Percentiles rank a stretch among this genome's conserved stretches.
These are phyloP conservation scores for Stegana nigrithorax DNA, from an alignment of 2,888 invertebrate genomes.

Conservation along the genomic window DNA sequence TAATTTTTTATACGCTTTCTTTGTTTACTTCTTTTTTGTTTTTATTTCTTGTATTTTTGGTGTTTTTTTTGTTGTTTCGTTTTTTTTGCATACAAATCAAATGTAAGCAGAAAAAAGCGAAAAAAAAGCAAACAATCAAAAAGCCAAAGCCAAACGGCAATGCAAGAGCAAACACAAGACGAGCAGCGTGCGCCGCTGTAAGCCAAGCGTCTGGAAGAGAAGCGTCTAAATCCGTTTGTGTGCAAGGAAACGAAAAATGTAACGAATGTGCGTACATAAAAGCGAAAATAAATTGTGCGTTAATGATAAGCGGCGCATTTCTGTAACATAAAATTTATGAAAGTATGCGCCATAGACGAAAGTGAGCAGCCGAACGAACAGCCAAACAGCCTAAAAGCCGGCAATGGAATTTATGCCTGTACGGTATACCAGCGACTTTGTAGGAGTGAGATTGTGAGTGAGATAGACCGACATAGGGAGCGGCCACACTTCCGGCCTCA, in stretches of 20 bases:
- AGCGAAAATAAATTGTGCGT: slow-evolving; percentile 63
- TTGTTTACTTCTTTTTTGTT: too few species aligned
- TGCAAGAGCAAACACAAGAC: not conserved
- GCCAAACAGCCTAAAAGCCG: slow-evolving; percentile 36
- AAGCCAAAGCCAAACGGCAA: slow-evolving; percentile 54
- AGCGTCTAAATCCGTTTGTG: too few species aligned
- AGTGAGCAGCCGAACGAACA: not conserved
- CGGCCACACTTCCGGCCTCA: slow-evolving; percentile 34
- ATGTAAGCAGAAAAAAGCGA: too few species aligned
- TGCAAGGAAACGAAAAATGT: not conserved
- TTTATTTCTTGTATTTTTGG: too few species aligned
- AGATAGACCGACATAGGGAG: too few species aligned
- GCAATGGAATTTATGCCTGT: slow-evolving; percentile 49
- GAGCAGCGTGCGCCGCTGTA: not conserved
- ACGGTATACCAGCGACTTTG: slow-evolving; percentile 23
- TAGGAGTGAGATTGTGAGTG: slow-evolving; percentile 19
- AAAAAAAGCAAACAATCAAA: slow-evolving; percentile 54
- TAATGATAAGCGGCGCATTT: slow-evolving; percentile 61
- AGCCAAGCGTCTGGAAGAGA: slow-evolving; percentile 23
- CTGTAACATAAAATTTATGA: slow-evolving; percentile 57
- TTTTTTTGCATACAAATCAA: too few species aligned
- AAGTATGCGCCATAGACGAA: slow-evolving; percentile 51
- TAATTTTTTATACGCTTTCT: too few species aligned
- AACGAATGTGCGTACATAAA: slow-evolving; percentile 40
- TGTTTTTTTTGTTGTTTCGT: too few species aligned